Conservation (phyloP, 1,140 invertebrate genomes). For the Oncopodura yosiiana region DNA sequence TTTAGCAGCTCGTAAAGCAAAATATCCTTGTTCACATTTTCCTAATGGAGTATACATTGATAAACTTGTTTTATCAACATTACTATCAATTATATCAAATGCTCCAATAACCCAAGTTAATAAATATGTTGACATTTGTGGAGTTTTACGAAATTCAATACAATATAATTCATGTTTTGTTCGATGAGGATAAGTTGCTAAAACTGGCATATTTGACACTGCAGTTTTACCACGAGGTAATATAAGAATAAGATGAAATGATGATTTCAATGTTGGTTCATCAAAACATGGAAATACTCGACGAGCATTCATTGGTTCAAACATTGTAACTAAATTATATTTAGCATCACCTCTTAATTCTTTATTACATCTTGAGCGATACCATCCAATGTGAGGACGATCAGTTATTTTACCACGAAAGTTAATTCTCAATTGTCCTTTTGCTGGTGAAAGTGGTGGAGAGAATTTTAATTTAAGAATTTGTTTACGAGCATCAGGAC, state of each 20-base stretch:
- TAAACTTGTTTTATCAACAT: neutral
- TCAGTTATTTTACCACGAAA: constrained; percentile 10
- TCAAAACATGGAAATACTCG: constrained; percentile 56
- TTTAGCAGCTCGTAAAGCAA: constrained; percentile 1
- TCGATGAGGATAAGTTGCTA: constrained; percentile 20
- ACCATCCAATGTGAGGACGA: constrained; percentile 1
- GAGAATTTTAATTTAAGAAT: constrained; percentile 10
- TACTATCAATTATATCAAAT: constrained; percentile 16
- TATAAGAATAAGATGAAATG: constrained; percentile 44
- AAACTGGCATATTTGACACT: constrained; percentile 40
- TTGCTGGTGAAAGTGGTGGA: constrained; percentile 9
- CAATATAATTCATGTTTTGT: constrained; percentile 2
- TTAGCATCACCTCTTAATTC: neutral
- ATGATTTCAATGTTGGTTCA: constrained; percentile 52
- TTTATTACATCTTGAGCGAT: neutral
- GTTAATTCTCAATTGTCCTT: constrained; percentile 17
- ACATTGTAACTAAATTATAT: constrained; percentile 33
- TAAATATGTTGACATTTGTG: constrained; percentile 35
- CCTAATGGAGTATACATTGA: neutral
- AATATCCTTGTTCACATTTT: neutral
- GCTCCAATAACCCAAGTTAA: constrained; percentile 29
- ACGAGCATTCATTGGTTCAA: constrained; percentile 49
- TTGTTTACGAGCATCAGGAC: neutral
- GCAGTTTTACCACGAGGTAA: constrained; percentile 37
- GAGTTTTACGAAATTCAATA: constrained; percentile 32